Evolutionary conservation across 2,888 invertebrate genomes (phyloP), one percentile per base, ranked within the genome.

Genomic region (Dorcus parallelipipedus): DNA sequence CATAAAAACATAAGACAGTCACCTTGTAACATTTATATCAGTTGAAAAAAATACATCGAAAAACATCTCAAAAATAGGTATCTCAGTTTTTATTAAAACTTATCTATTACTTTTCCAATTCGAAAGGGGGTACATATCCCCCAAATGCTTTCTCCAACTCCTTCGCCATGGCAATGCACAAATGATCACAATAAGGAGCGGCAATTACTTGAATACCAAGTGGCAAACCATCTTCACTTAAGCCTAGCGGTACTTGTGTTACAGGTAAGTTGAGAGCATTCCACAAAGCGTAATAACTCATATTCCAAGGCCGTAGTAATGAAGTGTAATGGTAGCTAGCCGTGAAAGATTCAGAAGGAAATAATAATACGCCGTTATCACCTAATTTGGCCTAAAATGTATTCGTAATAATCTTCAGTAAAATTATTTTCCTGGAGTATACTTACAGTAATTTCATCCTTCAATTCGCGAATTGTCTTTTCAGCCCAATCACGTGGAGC

Each of bases 321-420:
- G 90, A 83, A 55, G 90, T 86, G 76, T 89, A 88, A 79, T 96
- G 95, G 76, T 90, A 90, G 10, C 89, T 89, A 0, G 96, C 93
- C 3, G 89, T 83, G 59, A 83, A 82, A 0, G 95, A 92, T 59
- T 88, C 88, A 5, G 90, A 86, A 38, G 95, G 95, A 76, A 89
- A 94, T 54, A 97, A 74, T 4, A 97, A 78, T 3, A 97, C 87
- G 0, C 94, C 95, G 73, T 92, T 84, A 5, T 86, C 81, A 8
- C 90, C 90, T 26, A 97, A 78, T 59, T 87, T 80, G 20, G 86
- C 83, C 84, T 89, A 74, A n/a, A 79, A 74, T 9, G 26, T 6
- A 33, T 33, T 33, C 26, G 3, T 2, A 33, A 7, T 33, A 6
- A 33, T 33, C 7, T 33, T 7, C 26, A 33, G 0, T 33, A 33